Conservation (phyloP, 2,113 vertebrate genomes). For the Tautogolabrus adspersus region DNA sequence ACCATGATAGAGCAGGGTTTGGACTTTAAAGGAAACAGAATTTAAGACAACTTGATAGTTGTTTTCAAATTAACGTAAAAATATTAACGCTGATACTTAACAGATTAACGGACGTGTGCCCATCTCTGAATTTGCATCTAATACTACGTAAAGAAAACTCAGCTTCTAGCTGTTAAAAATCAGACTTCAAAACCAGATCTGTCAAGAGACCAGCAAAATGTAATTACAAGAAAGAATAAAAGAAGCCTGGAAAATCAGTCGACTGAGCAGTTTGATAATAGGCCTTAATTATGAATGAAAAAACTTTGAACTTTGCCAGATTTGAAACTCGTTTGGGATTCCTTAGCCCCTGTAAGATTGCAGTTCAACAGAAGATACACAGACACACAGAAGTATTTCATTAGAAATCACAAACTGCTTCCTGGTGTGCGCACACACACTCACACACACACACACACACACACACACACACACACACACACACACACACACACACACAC, state of each 20-base stretch:
- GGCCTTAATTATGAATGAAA: slow-evolving; percentile 56
- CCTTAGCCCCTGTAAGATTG: slow-evolving; percentile 35
- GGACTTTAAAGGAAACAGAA: too few relatives aligned
- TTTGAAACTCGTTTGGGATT: slow-evolving; percentile 48
- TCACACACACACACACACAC: background rate
- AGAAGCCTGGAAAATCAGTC: slow-evolving; percentile 36
- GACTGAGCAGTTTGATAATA: slow-evolving; percentile 53
- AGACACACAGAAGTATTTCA: slow-evolving; percentile 8
- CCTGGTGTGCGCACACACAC: background rate
- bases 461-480: slow-evolving; percentile 13
- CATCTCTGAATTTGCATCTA: slow-evolving; percentile 31
- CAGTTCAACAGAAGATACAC: slow-evolving; percentile 24
- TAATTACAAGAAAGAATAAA: slow-evolving; percentile 46
- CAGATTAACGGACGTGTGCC: background rate
- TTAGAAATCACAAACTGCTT: slow-evolving; percentile 23
- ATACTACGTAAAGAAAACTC: slow-evolving; percentile 26
- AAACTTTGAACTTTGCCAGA: slow-evolving; percentile 60
- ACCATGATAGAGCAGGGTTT: too few relatives aligned
- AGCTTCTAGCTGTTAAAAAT: slow-evolving; percentile 45
- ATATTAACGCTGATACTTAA: background rate
- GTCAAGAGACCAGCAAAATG: slow-evolving; percentile 40
- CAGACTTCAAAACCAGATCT: slow-evolving; percentile 46
- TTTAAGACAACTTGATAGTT: too few relatives aligned
- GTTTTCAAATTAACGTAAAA: too few relatives aligned
- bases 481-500: slow-evolving; percentile 9